Evolutionary conservation across 2,797 vertebrate genomes (phyloP).

Genomic region (Anguilla obscura): DNA sequence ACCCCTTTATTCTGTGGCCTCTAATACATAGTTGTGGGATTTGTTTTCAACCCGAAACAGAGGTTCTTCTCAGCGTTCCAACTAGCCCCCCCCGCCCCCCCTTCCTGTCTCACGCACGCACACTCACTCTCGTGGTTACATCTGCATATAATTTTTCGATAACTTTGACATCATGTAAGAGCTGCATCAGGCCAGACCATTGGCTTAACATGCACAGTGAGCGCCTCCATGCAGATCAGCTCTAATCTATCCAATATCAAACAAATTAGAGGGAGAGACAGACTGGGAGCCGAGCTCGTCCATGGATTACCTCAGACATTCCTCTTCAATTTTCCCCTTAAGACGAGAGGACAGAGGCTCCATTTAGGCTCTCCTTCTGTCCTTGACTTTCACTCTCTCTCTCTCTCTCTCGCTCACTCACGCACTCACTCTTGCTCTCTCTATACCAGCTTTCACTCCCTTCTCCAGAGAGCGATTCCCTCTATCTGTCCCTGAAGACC

Average conservation of each 20-base stretch:
- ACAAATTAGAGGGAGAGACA: not conserved
- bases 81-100: not conserved
- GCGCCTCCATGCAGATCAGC: not conserved
- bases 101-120: not conserved
- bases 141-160: constrained; percentile 1
- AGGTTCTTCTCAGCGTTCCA: not conserved
- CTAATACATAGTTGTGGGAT: constrained; percentile 10
- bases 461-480: constrained; percentile 1
- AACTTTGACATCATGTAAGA: not conserved
- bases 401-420: too few species aligned
- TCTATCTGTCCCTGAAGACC: not conserved
- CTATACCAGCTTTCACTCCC: not conserved
- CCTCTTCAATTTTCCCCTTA: not conserved
- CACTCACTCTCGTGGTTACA: not conserved
- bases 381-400: constrained; percentile 1
- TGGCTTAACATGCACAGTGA: not conserved
- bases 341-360: constrained; percentile 1
- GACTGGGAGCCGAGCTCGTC: not conserved
- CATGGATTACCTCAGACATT: constrained; percentile 11
- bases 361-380: not conserved
- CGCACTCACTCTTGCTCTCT: not conserved
- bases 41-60: constrained; percentile 12
- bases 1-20: not conserved
- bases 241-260: not conserved
- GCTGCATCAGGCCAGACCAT: not conserved